A percentile compares a stretch with the other conserved stretches of the same genome.
Conservation (phyloP, 2,888 invertebrate species). For the Lampropteryx suffumata region DNA sequence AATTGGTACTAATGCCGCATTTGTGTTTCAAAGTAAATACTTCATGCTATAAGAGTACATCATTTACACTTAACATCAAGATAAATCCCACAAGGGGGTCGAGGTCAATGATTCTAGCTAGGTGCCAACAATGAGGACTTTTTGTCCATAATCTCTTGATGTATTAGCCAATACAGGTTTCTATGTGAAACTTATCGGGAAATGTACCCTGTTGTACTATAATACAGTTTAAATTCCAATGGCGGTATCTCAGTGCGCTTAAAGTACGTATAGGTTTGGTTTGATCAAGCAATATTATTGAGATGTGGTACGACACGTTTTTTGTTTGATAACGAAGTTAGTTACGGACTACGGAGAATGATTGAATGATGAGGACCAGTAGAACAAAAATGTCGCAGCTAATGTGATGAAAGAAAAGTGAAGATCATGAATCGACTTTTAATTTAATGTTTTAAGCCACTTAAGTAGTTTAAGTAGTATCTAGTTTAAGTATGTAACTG, state of each 20-base stretch:
- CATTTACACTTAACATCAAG: slow-evolving; percentile 7
- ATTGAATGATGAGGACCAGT: too few relatives aligned
- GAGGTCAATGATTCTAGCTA: slow-evolving; percentile 36
- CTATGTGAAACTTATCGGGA: slow-evolving; percentile 8
- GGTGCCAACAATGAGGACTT: slow-evolving; percentile 52
- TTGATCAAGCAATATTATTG: slow-evolving; percentile 22
- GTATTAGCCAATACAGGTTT: slow-evolving; percentile 32
- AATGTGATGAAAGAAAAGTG: too few relatives aligned
- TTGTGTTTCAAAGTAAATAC: background rate
- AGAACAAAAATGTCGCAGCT: too few relatives aligned
- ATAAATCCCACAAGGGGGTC: slow-evolving; percentile 31
- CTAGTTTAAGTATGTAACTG: too few relatives aligned
- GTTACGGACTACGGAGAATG: slow-evolving; percentile 7
- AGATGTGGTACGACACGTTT: slow-evolving; percentile 18
- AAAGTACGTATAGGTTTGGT: slow-evolving; percentile 22
- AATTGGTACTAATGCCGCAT: background rate
- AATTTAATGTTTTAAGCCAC: too few relatives aligned
- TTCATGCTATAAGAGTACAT: background rate
- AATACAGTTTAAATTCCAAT: slow-evolving; percentile 22
- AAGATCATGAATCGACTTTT: too few relatives aligned
- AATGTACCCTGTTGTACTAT: slow-evolving; percentile 5
- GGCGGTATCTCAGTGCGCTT: slow-evolving; percentile 18
- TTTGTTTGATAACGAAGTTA: slow-evolving; percentile 17
- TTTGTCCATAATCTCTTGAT: slow-evolving; percentile 35
- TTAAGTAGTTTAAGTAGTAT: too few relatives aligned